phyloP scores from a whole-genome alignment of 2,113 vertebrate species.

The Orientallactaga bullata region DNA sequence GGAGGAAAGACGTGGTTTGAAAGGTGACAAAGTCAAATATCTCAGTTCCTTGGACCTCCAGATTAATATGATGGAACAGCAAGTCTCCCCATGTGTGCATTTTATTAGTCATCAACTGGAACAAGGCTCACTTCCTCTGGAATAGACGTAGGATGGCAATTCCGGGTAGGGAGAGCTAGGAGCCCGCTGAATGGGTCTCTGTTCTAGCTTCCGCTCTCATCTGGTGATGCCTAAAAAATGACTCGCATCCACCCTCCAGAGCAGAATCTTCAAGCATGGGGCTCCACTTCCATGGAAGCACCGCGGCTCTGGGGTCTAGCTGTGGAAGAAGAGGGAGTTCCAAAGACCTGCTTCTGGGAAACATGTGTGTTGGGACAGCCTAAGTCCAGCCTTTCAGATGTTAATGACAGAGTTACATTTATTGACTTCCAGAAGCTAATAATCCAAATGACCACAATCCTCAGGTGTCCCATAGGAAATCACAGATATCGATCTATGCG shows the following conservation, averaged over 20 bases:
- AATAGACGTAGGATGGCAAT: neutral
- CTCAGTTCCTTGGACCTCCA: neutral
- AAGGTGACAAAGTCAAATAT: constrained; percentile 59
- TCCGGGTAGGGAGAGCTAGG: neutral
- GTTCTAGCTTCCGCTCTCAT: neutral
- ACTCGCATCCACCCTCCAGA: neutral
- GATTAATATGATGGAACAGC: neutral
- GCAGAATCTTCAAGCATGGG: neutral
- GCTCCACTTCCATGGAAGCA: neutral
- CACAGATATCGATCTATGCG: neutral
- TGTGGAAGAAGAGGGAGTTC: neutral
- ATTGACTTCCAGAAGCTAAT: neutral
- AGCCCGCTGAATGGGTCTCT: neutral
- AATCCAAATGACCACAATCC: neutral
- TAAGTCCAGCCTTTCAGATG: neutral
- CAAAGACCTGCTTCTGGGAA: constrained; percentile 20
- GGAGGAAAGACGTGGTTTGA: neutral
- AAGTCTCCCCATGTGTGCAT: neutral
- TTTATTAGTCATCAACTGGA: neutral
- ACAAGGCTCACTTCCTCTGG: neutral
- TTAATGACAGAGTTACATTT: neutral
- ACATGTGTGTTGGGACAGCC: neutral
- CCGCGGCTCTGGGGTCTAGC: neutral
- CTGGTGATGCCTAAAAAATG: neutral
- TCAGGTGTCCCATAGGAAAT: neutral